A percentile compares a stretch with the other conserved stretches of the same genome.
These are phyloP conservation scores for Pocillopora meandrina DNA, from an alignment of 92 coral and sea anemone genomes.

Conservation along the genomic window DNA sequence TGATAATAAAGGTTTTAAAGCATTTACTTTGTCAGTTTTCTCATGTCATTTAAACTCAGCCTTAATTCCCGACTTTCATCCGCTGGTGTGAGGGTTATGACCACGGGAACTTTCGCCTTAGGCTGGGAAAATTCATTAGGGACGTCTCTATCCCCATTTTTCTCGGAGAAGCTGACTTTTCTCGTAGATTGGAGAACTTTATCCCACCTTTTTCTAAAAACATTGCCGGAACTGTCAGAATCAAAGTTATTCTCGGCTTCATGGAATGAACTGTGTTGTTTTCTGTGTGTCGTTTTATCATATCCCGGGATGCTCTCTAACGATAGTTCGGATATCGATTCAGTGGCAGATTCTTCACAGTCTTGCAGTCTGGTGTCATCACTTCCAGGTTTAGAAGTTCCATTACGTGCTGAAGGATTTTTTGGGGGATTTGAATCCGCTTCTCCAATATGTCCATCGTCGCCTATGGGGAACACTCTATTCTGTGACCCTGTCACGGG, in stretches of 20 bases:
- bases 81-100: slow-evolving; percentile 39
- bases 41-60: slow-evolving; percentile 34
- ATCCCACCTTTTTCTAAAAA: not conserved
- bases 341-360: slow-evolving; percentile 1
- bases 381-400: not conserved
- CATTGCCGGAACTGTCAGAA: not conserved
- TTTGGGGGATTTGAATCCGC: not conserved
- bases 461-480: slow-evolving; percentile 15
- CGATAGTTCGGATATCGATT: not conserved
- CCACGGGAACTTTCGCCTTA: slow-evolving; percentile 5
- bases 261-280: not conserved
- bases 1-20: not conserved
- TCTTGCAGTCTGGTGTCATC: not conserved
- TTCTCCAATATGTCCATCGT: not conserved
- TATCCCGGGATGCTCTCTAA: not conserved
- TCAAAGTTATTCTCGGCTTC: not conserved
- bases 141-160: not conserved
- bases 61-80: slow-evolving; percentile 20
- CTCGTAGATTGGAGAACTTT: not conserved
- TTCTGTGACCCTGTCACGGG: slow-evolving; percentile 19
- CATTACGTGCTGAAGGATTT: not conserved
- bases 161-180: not conserved
- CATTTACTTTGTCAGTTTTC: not conserved
- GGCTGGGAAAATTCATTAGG: not conserved
- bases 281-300: not conserved